A percentile compares a stretch with the other conserved stretches of the same genome.
Evolutionary conservation across 2,797 vertebrate genomes (phyloP).

Genomic region (Pachyuromys duprasi): DNA sequence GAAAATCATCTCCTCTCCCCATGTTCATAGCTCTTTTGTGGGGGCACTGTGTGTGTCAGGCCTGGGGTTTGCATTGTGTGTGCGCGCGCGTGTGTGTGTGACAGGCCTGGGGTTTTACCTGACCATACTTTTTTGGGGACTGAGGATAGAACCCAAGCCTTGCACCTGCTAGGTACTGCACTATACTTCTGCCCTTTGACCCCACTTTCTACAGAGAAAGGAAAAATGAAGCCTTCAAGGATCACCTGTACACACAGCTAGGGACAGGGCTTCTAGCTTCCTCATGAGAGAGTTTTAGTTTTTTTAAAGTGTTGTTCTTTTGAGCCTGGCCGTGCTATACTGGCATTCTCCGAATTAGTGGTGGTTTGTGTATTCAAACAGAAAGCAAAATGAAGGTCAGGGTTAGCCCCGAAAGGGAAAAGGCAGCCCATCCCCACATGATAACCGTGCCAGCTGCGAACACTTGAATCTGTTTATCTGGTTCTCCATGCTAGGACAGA

Average conservation of each 20-base stretch:
- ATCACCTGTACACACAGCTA: background rate
- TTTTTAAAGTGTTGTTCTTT: background rate
- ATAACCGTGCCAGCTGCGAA: background rate
- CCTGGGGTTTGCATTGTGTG: background rate
- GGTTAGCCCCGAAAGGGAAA: background rate
- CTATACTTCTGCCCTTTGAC: background rate
- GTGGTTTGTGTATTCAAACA: background rate
- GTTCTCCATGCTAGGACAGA: background rate
- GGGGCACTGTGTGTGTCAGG: background rate
- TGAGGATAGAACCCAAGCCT: background rate
- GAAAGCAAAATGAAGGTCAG: background rate
- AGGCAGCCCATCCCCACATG: background rate
- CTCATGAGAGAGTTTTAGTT: background rate
- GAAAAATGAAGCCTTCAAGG: background rate
- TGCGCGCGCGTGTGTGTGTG: too few relatives aligned
- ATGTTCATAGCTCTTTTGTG: background rate
- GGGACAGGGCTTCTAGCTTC: background rate
- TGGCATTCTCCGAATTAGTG: constrained; percentile 6
- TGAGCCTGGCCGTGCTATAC: background rate
- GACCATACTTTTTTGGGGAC: background rate
- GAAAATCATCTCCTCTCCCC: background rate
- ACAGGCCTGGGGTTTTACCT: background rate
- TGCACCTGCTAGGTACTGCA: background rate
- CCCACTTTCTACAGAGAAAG: background rate
- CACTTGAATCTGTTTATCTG: constrained; percentile 67